Conservation (phyloP, 1,140 invertebrate genomes). For the Conus betulinus region DNA sequence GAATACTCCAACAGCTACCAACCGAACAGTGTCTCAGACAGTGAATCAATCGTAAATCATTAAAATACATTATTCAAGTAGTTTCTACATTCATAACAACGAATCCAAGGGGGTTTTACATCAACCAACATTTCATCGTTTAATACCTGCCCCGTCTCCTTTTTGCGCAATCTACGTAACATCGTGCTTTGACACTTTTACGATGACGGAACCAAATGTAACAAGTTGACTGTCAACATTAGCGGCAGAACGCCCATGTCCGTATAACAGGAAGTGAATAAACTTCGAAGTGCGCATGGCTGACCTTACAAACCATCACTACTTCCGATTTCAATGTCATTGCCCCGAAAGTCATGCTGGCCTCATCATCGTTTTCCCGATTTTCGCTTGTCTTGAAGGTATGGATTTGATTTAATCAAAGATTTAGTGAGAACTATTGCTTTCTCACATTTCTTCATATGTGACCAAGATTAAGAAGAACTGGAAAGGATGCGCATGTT, state of each 20-base stretch:
- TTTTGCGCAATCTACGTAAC: constrained; percentile 27
- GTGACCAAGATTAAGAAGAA: too few species aligned
- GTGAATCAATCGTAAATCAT: too few species aligned
- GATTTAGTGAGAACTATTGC: too few species aligned
- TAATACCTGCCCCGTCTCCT: constrained; percentile 29
- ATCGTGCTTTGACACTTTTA: constrained; percentile 15
- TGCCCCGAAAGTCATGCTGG: constrained; percentile 43
- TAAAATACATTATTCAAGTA: too few species aligned
- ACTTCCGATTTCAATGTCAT: constrained; percentile 40
- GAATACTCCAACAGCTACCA: too few species aligned
- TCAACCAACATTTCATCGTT: neutral
- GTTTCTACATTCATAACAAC: neutral
- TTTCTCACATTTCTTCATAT: too few species aligned
- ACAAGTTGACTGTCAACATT: constrained; percentile 10
- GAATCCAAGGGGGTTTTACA: neutral
- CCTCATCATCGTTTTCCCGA: constrained; percentile 34
- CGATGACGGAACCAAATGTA: neutral
- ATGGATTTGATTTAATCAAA: neutral
- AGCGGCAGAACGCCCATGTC: constrained; percentile 39
- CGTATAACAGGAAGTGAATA: neutral
- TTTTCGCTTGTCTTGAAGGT: constrained; percentile 39
- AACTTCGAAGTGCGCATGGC: constrained; percentile 9
- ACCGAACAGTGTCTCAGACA: too few species aligned
- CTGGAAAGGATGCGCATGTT: too few species aligned
- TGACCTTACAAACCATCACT: neutral